Conservation (phyloP, 2,797 vertebrate genomes). For the Phaenicophaeus curvirostris region DNA sequence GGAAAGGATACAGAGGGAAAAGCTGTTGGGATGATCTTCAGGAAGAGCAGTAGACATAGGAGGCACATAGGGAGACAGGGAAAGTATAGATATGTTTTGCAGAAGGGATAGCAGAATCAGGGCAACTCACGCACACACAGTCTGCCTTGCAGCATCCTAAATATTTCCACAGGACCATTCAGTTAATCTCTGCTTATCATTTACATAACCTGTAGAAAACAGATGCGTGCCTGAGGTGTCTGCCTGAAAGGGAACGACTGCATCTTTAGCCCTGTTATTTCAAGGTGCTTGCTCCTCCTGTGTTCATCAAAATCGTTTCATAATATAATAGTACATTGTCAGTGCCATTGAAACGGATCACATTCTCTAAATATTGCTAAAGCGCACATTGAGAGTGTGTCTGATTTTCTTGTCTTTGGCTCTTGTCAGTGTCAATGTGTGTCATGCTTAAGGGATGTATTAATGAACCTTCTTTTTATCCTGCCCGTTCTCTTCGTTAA, state of each 20-base stretch:
- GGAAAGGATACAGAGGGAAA: background rate
- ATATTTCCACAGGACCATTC: background rate
- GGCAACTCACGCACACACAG: background rate
- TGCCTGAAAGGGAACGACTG: background rate
- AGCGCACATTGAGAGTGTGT: background rate
- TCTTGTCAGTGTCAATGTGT: background rate
- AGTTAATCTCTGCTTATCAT: background rate
- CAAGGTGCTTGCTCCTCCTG: background rate
- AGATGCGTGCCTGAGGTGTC: background rate
- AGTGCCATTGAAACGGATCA: background rate
- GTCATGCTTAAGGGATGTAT: background rate
- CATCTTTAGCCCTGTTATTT: background rate
- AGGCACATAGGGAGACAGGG: background rate
- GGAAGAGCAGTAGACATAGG: background rate
- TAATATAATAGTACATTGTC: background rate
- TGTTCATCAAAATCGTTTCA: background rate
- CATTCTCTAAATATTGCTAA: background rate
- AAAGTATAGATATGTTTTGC: background rate
- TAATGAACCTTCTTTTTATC: constrained; percentile 31
- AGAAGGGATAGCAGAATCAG: background rate
- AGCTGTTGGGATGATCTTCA: background rate
- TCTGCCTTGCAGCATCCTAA: background rate
- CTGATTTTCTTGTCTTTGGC: background rate
- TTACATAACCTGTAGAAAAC: constrained; percentile 3
- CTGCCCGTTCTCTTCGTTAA: constrained; percentile 42